phyloP scores from a whole-genome alignment of 2,888 invertebrate species.

The Thalpophila matura region DNA sequence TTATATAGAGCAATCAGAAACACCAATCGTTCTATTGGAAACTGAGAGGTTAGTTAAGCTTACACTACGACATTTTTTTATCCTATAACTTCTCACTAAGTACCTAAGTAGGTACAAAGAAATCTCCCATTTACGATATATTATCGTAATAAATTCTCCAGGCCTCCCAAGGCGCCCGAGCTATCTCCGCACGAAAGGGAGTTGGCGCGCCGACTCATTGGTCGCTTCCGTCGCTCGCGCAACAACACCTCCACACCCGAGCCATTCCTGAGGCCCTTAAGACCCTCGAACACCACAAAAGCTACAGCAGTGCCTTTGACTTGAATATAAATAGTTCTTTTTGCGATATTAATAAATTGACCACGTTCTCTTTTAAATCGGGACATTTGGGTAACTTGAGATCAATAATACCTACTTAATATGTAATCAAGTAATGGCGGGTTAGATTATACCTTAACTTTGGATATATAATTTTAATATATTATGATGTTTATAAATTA shows the following conservation, averaged over 20 bases:
- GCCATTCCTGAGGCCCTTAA: slow-evolving; percentile 71
- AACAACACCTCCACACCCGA: slow-evolving; percentile 69
- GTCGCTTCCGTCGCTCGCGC: slow-evolving; percentile 80
- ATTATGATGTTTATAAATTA: slow-evolving; percentile 43
- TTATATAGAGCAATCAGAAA: slow-evolving; percentile 74
- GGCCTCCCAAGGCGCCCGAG: slow-evolving; percentile 78
- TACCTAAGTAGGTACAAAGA: neutral
- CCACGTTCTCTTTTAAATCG: slow-evolving; percentile 34
- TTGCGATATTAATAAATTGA: slow-evolving; percentile 44
- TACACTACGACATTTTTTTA: neutral
- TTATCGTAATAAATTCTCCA: slow-evolving; percentile 50
- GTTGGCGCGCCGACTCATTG: slow-evolving; percentile 80
- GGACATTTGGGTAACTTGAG: slow-evolving; percentile 28
- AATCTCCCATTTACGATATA: neutral
- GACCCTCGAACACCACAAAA: slow-evolving; percentile 68
- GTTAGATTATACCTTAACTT: slow-evolving; percentile 10
- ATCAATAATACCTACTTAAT: slow-evolving; percentile 12
- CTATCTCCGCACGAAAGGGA: slow-evolving; percentile 79
- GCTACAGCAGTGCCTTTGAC: slow-evolving; percentile 47
- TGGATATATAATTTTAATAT: slow-evolving; percentile 7
- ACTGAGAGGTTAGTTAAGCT: slow-evolving; percentile 76
- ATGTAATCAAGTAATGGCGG: slow-evolving; percentile 5
- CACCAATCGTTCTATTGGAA: slow-evolving; percentile 80
- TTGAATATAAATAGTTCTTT: slow-evolving; percentile 31
- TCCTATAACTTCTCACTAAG: neutral